Percentiles rank a stretch among this genome's conserved stretches.
Conservation (phyloP, 2,113 vertebrate genomes). For the Coracopsis vasa region DNA sequence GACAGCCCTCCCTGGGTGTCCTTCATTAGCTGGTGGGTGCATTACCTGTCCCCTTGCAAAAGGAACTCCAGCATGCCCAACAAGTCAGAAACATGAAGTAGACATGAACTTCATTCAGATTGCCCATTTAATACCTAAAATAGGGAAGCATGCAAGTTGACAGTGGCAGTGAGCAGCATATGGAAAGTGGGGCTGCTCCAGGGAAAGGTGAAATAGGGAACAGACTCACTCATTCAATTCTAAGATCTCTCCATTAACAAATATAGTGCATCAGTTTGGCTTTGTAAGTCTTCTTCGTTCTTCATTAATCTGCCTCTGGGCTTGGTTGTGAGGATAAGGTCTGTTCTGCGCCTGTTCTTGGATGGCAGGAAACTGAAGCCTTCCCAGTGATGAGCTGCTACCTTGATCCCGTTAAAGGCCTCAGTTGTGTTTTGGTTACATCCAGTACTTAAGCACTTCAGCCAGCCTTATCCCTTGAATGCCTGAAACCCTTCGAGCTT, state of each 20-base stretch:
- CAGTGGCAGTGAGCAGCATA: not conserved
- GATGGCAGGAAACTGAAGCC: not conserved
- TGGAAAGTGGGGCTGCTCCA: not conserved
- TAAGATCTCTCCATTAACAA: not conserved
- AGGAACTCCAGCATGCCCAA: not conserved
- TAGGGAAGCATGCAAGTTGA: not conserved
- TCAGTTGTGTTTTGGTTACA: not conserved
- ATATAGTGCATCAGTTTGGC: accelerated
- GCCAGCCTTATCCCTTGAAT: not conserved
- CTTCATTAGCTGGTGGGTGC: not conserved
- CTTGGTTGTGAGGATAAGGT: not conserved
- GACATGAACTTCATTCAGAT: not conserved
- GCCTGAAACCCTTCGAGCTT: not conserved
- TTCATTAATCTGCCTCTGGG: not conserved
- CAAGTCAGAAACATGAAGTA: not conserved
- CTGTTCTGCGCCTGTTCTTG: not conserved
- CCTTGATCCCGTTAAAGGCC: not conserved
- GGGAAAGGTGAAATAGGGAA: not conserved
- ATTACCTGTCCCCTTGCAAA: not conserved
- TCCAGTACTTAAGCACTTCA: not conserved
- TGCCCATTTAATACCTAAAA: not conserved
- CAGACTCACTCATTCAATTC: not conserved
- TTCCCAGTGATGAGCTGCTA: not conserved
- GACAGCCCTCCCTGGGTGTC: not conserved
- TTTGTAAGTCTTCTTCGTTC: not conserved